phyloP scores from a whole-genome alignment of 2,113 vertebrate species.

The Misgurnus anguillicaudatus region DNA sequence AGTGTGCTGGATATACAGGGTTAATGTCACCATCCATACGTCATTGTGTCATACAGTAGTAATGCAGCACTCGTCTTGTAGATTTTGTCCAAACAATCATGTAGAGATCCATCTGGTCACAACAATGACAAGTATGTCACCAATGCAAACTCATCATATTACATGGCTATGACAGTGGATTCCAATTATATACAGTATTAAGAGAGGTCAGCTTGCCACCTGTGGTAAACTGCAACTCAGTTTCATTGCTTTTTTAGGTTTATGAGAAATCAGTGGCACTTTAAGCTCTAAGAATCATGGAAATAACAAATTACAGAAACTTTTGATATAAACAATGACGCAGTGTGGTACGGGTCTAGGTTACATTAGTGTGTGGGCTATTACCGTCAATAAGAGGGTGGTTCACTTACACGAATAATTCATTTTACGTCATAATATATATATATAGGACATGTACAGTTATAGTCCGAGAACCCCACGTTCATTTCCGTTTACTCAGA shows the following conservation, averaged over 20 bases:
- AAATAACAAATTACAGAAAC: constrained; percentile 71
- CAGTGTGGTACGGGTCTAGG: constrained; percentile 27
- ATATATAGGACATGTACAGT: constrained; percentile 26
- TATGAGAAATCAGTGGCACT: constrained; percentile 86
- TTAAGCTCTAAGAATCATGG: constrained; percentile 66
- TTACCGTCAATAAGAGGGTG: neutral
- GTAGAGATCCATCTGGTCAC: constrained; percentile 46
- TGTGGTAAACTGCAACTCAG: constrained; percentile 48
- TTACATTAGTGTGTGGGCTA: neutral
- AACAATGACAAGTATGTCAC: constrained; percentile 37
- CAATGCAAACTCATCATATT: constrained; percentile 42
- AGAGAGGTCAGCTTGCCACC: constrained; percentile 41
- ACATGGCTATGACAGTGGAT: constrained; percentile 23
- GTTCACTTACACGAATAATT: constrained; percentile 16
- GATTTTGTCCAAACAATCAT: constrained; percentile 72
- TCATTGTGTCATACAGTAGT: constrained; percentile 68
- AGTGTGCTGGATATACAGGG: constrained; percentile 97
- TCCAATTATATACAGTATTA: constrained; percentile 36
- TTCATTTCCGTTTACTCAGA: constrained; percentile 18
- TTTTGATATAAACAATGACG: constrained; percentile 30
- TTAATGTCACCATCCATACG: constrained; percentile 88
- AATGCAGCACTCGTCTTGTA: constrained; percentile 84
- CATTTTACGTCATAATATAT: constrained; percentile 9
- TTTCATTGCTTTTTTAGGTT: constrained; percentile 74
- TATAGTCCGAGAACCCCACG: constrained; percentile 8